Percentiles rank a stretch among this genome's conserved stretches.
phyloP scores from a whole-genome alignment of 2,113 vertebrate species.

The Craseonycteris thonglongyai region DNA sequence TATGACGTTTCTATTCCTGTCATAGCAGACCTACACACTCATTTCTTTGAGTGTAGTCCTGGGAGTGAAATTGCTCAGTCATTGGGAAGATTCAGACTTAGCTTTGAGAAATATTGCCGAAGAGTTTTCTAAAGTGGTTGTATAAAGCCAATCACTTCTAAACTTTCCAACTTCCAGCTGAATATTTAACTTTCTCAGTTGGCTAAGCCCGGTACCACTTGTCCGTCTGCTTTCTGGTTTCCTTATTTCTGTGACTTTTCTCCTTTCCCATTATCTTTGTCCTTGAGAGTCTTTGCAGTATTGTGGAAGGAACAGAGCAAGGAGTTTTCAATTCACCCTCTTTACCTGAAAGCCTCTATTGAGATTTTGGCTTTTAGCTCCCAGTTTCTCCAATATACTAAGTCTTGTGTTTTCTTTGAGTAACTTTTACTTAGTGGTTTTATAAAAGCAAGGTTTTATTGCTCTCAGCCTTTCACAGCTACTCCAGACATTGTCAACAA shows the following conservation, averaged over 20 bases:
- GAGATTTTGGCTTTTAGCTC: background rate
- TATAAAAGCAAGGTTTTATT: conserved; percentile 30
- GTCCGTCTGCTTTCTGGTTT: too few relatives aligned
- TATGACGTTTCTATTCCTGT: too few relatives aligned
- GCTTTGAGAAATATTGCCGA: background rate
- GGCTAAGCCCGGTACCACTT: background rate
- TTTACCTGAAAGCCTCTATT: background rate
- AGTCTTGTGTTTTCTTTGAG: background rate
- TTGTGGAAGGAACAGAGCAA: background rate
- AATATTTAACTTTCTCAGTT: background rate
- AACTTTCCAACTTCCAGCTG: background rate
- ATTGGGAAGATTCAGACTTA: background rate
- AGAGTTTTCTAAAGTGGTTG: background rate
- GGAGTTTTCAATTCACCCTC: background rate
- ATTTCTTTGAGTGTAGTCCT: background rate
- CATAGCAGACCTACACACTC: background rate
- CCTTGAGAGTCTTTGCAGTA: background rate
- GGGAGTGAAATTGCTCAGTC: background rate
- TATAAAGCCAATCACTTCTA: background rate
- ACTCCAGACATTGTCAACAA: conserved; percentile 41
- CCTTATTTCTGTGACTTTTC: too few relatives aligned
- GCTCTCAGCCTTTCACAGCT: background rate
- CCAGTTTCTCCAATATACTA: conserved; percentile 4
- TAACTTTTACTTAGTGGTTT: conserved; percentile 36
- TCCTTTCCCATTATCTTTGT: too few relatives aligned